Evolutionary conservation across 2,888 invertebrate genomes (phyloP).

Genomic region (Dysmachus trigonus): DNA sequence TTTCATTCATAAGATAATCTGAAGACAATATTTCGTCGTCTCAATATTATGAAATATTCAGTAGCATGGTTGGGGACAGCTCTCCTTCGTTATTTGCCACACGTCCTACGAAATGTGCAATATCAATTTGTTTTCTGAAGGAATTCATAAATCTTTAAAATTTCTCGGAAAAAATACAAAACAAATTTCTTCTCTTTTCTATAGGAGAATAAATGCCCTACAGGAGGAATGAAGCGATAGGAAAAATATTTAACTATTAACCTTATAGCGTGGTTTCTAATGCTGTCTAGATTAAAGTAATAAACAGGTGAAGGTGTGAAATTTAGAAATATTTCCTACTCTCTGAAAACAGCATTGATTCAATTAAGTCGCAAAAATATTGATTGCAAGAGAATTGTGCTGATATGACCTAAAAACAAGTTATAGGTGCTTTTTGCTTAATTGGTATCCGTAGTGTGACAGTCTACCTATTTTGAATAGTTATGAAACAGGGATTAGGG

Average conservation of each 20-base stretch:
- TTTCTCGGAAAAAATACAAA: not conserved
- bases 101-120: not conserved
- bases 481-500: not conserved
- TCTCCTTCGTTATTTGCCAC: not conserved
- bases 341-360: not conserved
- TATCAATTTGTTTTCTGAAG: not conserved
- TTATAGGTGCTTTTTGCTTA: not conserved
- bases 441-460: not conserved
- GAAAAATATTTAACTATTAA: not conserved
- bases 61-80: not conserved
- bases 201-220: not conserved
- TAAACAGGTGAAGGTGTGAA: not conserved
- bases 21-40: not conserved
- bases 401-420: not conserved
- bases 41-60: not conserved
- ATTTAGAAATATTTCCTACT: not conserved
- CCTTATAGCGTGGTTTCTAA: not conserved
- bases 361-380: not conserved
- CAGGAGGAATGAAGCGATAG: not conserved
- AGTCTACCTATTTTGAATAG: not conserved
- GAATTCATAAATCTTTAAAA: not conserved
- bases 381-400: not conserved
- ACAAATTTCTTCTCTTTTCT: not conserved
- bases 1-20: not conserved
- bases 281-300: not conserved